Conservation (phyloP, 2,113 vertebrate genomes). For the Caracal caracal region DNA sequence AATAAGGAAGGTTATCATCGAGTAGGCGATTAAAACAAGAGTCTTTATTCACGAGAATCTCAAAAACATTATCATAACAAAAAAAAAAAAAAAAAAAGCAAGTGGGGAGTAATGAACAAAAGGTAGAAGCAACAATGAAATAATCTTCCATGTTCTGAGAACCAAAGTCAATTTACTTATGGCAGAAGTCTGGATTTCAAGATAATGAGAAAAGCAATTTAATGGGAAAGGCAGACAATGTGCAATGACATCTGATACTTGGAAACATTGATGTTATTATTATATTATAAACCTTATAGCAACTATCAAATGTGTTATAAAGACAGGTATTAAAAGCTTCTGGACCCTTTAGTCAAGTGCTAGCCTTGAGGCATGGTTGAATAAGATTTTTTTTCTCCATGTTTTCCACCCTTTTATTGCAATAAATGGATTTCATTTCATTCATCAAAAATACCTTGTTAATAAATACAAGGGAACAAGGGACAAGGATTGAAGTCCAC, state of each 20-base stretch:
- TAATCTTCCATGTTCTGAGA: neutral
- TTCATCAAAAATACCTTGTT: neutral
- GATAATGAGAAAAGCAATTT: neutral
- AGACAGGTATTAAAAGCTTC: neutral
- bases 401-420: neutral
- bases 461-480: neutral
- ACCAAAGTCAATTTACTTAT: neutral
- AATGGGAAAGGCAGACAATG: neutral
- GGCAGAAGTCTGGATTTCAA: neutral
- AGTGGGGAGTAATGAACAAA: neutral
- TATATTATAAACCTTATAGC: neutral
- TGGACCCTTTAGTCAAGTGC: neutral
- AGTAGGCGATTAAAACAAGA: neutral
- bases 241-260: neutral
- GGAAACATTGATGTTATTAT: neutral
- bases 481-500: neutral
- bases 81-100: neutral
- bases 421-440: neutral
- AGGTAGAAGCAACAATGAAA: neutral
- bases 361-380: neutral
- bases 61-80: too few species aligned
- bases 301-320: neutral
- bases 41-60: neutral
- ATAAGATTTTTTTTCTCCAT: neutral
- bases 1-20: neutral